These are phyloP conservation scores for Anorthoa munda DNA, from an alignment of 2,888 invertebrate genomes.

Conservation along the genomic window DNA sequence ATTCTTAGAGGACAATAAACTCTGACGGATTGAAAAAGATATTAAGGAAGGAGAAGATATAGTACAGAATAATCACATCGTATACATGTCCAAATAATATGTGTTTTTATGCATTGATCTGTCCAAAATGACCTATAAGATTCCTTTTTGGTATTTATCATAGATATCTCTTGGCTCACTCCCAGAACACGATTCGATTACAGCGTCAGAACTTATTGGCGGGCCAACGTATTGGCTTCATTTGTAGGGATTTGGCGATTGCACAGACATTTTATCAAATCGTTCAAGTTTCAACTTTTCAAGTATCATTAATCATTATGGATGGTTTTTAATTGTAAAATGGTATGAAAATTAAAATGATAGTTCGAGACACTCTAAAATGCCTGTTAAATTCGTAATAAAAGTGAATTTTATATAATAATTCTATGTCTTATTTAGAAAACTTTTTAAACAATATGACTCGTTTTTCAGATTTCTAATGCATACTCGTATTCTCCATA, in stretches of 20 bases:
- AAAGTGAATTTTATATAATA: too few relatives aligned
- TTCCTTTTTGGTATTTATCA: constrained; percentile 62
- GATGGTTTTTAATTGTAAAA: neutral
- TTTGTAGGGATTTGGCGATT: constrained; percentile 51
- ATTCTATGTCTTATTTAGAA: too few relatives aligned
- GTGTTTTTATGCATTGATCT: constrained; percentile 47
- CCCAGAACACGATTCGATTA: constrained; percentile 71
- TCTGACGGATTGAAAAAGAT: constrained; percentile 1
- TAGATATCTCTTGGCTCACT: constrained; percentile 66
- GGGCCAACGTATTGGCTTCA: constrained; percentile 54
- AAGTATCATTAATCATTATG: neutral
- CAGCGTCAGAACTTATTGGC: constrained; percentile 60
- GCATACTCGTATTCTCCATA: too few relatives aligned
- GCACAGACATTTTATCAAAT: constrained; percentile 23
- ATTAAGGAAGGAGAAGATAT: neutral
- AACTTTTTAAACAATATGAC: too few relatives aligned
- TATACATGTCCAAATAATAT: constrained; percentile 24
- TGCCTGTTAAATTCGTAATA: too few relatives aligned
- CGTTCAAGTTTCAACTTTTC: constrained; percentile 27
- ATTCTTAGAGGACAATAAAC: neutral
- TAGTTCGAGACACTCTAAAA: too few relatives aligned
- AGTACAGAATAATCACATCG: constrained; percentile 27
- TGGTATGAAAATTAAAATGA: neutral
- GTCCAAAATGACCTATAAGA: constrained; percentile 27
- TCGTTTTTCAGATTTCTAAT: too few relatives aligned